Conservation (phyloP, 2,113 vertebrate genomes). For the Ictalurus punctatus region DNA sequence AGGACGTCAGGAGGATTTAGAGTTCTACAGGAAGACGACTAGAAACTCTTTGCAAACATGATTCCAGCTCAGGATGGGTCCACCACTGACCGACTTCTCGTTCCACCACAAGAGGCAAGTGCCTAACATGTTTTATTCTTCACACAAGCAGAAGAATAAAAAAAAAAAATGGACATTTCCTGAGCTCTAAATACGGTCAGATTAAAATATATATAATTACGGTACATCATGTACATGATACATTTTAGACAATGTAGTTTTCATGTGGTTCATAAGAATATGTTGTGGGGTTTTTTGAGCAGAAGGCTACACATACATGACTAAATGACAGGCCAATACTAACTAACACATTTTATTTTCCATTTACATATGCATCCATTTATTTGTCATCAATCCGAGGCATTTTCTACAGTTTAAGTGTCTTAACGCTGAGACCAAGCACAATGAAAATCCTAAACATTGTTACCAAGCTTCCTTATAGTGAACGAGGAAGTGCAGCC, state of each 20-base stretch:
- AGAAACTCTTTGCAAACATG: constrained; percentile 45
- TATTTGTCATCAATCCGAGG: neutral
- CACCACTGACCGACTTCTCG: constrained; percentile 55
- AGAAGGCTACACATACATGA: neutral
- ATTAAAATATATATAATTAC: neutral
- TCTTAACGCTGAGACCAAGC: neutral
- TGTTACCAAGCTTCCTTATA: constrained; percentile 45
- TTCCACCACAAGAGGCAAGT: constrained; percentile 68
- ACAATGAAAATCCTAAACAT: constrained; percentile 3
- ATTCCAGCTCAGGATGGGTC: constrained; percentile 60
- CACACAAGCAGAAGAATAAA: neutral
- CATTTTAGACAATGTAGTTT: neutral
- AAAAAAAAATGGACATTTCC: neutral
- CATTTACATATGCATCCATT: neutral
- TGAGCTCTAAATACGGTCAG: neutral
- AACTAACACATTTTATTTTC: neutral
- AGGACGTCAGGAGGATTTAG: neutral
- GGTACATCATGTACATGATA: neutral
- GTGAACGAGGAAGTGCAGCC: constrained; percentile 62
- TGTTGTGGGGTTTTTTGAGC: neutral
- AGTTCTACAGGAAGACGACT: neutral
- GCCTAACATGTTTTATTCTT: neutral
- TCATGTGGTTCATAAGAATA: neutral
- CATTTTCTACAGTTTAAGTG: neutral
- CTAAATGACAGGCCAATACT: neutral